Conservation (phyloP, 2,888 invertebrate species). For the Ceramica pisi region DNA sequence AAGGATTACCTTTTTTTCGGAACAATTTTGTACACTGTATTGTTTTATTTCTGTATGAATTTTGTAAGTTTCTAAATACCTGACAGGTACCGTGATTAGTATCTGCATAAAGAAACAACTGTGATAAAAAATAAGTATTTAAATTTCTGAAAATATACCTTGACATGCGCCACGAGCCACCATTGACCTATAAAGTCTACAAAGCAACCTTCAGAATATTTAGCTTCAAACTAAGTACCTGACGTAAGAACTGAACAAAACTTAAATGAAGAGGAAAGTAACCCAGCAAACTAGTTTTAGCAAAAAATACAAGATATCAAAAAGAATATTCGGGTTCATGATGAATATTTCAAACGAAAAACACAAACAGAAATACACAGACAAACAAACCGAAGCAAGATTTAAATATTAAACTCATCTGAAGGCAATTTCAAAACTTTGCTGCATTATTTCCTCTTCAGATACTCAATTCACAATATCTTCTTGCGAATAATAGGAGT, state of each 20-base stretch:
- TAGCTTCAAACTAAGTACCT: not conserved
- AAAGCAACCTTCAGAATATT: no score
- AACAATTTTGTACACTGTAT: not conserved
- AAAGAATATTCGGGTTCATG: not conserved
- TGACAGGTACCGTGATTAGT: not conserved
- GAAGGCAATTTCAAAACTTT: conserved; percentile 53
- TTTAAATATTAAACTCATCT: conserved; percentile 19
- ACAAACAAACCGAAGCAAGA: conserved; percentile 3
- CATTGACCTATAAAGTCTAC: not conserved
- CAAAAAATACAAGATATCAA: not conserved
- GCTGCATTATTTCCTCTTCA: conserved; percentile 60
- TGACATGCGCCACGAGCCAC: not conserved
- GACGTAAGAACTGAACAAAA: not conserved
- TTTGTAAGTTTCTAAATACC: not conserved
- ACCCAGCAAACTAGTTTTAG: not conserved
- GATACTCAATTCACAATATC: conserved; percentile 65
- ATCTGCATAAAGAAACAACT: not conserved
- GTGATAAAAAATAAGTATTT: no score
- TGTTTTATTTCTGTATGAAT: not conserved
- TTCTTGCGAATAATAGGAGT: conserved; percentile 70
- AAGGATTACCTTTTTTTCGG: not conserved
- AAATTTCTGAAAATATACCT: not conserved
- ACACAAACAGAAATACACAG: not conserved
- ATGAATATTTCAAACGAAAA: not conserved
- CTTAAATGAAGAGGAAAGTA: not conserved